Percentiles rank a stretch among this genome's conserved stretches.
Conservation (phyloP, 1,140 invertebrate genomes). For the Ptiloglossa arizonensis region DNA sequence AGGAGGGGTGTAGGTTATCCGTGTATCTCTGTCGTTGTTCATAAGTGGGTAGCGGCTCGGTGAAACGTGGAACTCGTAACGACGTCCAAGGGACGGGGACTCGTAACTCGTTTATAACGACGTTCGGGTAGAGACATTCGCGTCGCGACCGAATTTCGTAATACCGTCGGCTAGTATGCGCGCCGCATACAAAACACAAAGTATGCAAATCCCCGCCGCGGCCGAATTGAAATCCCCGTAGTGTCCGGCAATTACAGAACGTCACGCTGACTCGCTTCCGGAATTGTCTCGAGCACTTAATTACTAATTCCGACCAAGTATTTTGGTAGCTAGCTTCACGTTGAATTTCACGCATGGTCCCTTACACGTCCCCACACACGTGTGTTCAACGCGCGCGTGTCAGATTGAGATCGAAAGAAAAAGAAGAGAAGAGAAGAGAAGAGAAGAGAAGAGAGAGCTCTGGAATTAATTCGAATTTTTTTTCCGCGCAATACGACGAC, state of each 20-base stretch:
- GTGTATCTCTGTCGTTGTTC: conserved; percentile 40
- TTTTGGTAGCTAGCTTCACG: conserved; percentile 38
- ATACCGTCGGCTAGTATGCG: conserved; percentile 54
- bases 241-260: conserved; percentile 65
- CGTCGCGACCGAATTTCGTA: conserved; percentile 63
- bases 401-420: no score
- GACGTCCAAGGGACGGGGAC: conserved; percentile 50
- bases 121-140: conserved; percentile 40
- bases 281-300: conserved; percentile 66
- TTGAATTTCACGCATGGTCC: conserved; percentile 51
- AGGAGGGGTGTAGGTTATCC: conserved; percentile 25
- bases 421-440: no score
- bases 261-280: conserved; percentile 56
- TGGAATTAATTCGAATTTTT: conserved; percentile 3
- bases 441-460: not conserved
- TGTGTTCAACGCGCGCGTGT: not conserved
- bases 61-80: conserved; percentile 65
- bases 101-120: conserved; percentile 67
- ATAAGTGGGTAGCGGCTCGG: conserved; percentile 20
- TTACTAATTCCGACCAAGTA: conserved; percentile 65
- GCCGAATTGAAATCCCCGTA: conserved; percentile 61
- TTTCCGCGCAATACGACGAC: not conserved
- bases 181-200: conserved; percentile 63
- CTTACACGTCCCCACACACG: not conserved
- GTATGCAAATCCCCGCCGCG: conserved; percentile 60